Base-by-base conservation (phyloP, 2,797 vertebrate genomes). In the Phataginus tetradactyla region DNA sequence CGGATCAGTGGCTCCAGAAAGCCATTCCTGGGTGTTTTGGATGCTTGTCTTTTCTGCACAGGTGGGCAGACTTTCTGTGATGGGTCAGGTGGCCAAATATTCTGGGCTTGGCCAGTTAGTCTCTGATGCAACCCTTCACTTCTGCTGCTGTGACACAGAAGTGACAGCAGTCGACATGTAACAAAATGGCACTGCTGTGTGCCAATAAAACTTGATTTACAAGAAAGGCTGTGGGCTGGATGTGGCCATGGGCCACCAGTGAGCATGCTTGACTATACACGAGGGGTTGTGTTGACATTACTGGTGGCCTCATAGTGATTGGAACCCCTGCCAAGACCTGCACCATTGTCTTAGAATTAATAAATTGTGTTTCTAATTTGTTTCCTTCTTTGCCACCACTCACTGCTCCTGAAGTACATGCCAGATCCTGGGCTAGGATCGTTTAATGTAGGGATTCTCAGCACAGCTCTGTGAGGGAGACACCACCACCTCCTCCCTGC, bases 201-300 rank as follows among this genome's bases (percentile, higher is more conserved):
- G 37, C 49, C 69, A 27, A 2, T 59, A 29, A 86, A 59, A 27
- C 42, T 74, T 34, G 12, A 51, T 42, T 61, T 57, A 37, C 45
- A 42, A 9, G 66, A 14, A 5, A 75, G 25, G 5, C 23, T 7
- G n/a, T 7, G 15, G 64, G 72, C 13, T 1, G 0, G n/a, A n/a
- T 32, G 3, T 23, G 75, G 57, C 14, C 29, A 0, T 1, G 8
- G 32, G n/a, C n/a, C n/a, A 6, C 4, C 4, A 3, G 9, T 0
- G 45, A 0, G 21, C 45, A 32, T 34, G 55, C 39, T 0, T 29
- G 20, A 20, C 64, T 2, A 1, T 2, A 10, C 0, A 1, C 0
- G 0, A 63, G 32, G 10, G 59, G 1, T 1, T 11, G 27, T 17
- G 34, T 49, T 10, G 14, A 51, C 0, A 0, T 23, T 23, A 4